Percentiles rank a stretch among this genome's conserved stretches.
Evolutionary conservation across 2,797 vertebrate genomes (phyloP).

Genomic region (Enteromius anoplus): DNA sequence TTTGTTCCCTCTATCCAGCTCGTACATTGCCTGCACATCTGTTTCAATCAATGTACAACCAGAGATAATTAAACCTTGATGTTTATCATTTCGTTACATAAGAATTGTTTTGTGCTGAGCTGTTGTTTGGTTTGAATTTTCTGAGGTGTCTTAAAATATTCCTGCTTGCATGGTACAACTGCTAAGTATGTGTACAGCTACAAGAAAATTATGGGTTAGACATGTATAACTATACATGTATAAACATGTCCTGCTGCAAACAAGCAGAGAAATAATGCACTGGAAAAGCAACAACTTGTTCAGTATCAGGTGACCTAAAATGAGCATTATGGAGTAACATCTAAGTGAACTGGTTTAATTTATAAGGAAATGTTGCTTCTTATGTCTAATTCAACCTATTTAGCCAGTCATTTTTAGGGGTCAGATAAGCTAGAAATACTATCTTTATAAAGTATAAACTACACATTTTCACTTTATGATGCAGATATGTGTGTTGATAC

Average conservation of each 20-base stretch:
- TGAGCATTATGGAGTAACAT: background rate
- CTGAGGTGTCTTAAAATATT: background rate
- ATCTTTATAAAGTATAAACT: background rate
- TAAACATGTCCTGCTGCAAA: conserved; percentile 1
- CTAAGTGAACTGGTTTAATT: background rate
- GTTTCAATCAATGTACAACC: background rate
- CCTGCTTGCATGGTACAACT: background rate
- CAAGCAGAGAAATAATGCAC: background rate
- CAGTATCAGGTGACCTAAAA: background rate
- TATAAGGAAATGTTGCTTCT: background rate
- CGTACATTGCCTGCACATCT: background rate
- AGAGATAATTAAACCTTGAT: conserved; percentile 7
- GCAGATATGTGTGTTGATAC: background rate
- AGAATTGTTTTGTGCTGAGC: background rate
- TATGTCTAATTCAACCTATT: background rate
- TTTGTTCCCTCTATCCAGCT: background rate
- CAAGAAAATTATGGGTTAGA: background rate
- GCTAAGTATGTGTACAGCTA: background rate
- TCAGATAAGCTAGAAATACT: background rate
- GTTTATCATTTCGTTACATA: background rate
- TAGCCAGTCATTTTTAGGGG: background rate
- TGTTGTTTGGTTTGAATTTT: conserved; percentile 4
- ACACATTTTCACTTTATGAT: background rate
- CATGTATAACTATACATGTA: background rate
- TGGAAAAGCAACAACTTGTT: conserved; percentile 6